Evolutionary conservation across 2,888 invertebrate genomes (phyloP).

Genomic region (Amorpha juglandis): DNA sequence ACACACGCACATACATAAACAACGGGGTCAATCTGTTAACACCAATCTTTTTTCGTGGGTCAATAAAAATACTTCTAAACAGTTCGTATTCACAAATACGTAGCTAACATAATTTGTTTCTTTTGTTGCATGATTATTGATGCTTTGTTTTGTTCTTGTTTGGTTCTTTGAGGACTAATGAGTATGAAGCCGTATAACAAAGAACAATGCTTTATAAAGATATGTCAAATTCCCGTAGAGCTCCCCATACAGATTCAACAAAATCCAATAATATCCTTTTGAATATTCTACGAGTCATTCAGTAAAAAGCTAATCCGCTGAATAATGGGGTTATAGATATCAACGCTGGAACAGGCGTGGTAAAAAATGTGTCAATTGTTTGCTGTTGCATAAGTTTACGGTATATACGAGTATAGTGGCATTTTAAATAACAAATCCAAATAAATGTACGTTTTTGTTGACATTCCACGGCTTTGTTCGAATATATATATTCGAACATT

Average conservation of each 20-base stretch:
- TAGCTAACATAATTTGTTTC: conserved; percentile 10
- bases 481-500: conserved; percentile 35
- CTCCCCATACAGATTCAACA: conserved; percentile 58
- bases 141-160: conserved; percentile 12
- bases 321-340: conserved; percentile 82
- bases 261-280: conserved; percentile 80
- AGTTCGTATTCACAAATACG: conserved; percentile 3
- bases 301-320: conserved; percentile 80
- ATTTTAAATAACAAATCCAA: conserved; percentile 53
- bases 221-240: conserved; percentile 49
- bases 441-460: conserved; percentile 56
- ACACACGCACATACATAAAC: no score
- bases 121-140: background rate
- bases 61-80: no score
- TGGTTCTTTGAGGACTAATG: conserved; percentile 6
- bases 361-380: conserved; percentile 76
- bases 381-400: conserved; percentile 53
- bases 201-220: conserved; percentile 14
- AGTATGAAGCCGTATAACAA: conserved; percentile 10
- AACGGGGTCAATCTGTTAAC: no score
- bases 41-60: no score
- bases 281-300: conserved; percentile 79
- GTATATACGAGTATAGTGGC: conserved; percentile 60
- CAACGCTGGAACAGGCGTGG: conserved; percentile 70
- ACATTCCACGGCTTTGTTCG: conserved; percentile 55